These are phyloP conservation scores for Aurelia sp. DNA, from an alignment of 30 jellyfish, hydroid and myxozoan species.

Conservation along the genomic window DNA sequence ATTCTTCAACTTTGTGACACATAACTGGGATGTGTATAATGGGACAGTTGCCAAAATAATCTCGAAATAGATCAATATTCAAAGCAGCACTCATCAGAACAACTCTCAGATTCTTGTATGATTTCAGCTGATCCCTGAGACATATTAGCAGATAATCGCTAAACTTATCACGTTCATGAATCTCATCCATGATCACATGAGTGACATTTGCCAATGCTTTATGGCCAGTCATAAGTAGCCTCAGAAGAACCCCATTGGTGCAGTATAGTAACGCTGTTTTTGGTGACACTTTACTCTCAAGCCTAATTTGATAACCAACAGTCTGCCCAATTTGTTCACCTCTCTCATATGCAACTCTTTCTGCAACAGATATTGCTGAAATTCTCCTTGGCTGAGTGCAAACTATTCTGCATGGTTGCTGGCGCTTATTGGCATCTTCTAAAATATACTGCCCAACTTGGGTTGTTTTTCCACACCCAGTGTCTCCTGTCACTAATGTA, in stretches of 20 bases:
- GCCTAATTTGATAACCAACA: constrained; percentile 83
- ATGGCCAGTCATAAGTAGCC: constrained; percentile 84
- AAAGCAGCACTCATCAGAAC: constrained; percentile 83
- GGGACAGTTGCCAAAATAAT: constrained; percentile 80
- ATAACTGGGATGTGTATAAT: constrained; percentile 61
- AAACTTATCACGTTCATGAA: constrained; percentile 76
- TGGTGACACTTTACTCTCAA: constrained; percentile 76
- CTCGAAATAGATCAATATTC: constrained; percentile 59
- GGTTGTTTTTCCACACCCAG: constrained; percentile 90
- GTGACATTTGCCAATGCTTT: constrained; percentile 68
- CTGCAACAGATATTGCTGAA: constrained; percentile 88
- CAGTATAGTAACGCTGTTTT: constrained; percentile 71
- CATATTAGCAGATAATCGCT: constrained; percentile 77
- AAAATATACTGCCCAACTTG: constrained; percentile 83
- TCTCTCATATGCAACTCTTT: constrained; percentile 82
- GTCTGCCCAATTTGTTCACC: constrained; percentile 91
- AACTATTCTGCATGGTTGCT: constrained; percentile 71
- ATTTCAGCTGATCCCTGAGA: constrained; percentile 71
- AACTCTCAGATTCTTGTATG: constrained; percentile 69
- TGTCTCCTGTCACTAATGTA: constrained; percentile 68
- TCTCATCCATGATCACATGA: constrained; percentile 84
- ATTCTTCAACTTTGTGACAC: constrained; percentile 71
- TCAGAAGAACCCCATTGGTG: constrained; percentile 79
- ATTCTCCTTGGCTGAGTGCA: constrained; percentile 87
- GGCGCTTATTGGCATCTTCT: constrained; percentile 60